Percentiles rank a stretch among this genome's conserved stretches.
These are phyloP conservation scores for Muschampia plurimacula DNA, from an alignment of 2,888 invertebrate genomes.

Conservation along the genomic window DNA sequence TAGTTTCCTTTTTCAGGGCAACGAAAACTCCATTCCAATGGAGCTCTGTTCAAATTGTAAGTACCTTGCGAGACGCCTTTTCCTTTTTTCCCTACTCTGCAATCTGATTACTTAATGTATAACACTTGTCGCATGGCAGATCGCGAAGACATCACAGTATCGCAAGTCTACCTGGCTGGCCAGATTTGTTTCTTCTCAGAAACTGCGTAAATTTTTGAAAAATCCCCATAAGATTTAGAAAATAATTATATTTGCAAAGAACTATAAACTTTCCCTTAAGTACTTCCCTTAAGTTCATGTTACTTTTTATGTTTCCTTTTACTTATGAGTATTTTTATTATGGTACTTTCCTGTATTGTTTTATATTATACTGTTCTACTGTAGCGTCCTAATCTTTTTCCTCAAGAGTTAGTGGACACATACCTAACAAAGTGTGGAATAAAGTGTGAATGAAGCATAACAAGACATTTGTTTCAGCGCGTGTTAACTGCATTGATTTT, in stretches of 20 bases:
- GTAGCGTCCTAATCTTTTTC: constrained; percentile 18
- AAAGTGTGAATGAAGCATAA: constrained; percentile 72
- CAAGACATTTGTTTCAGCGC: constrained; percentile 84
- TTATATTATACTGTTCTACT: constrained; percentile 4
- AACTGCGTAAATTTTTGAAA: constrained; percentile 32
- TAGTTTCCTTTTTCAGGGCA: constrained; percentile 89
- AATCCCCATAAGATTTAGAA: constrained; percentile 20
- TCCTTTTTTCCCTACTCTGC: constrained; percentile 44
- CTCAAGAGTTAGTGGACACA: constrained; percentile 36
- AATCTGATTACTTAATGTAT: constrained; percentile 35
- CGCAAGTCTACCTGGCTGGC: constrained; percentile 31
- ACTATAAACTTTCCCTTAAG: constrained; percentile 31
- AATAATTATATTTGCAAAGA: constrained; percentile 29
- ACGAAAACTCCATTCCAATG: constrained; percentile 98
- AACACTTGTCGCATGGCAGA: constrained; percentile 36
- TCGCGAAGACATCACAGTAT: constrained; percentile 30
- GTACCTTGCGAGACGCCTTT: constrained; percentile 68
- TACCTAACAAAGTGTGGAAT: constrained; percentile 38
- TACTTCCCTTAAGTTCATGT: constrained; percentile 19
- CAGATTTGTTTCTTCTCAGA: constrained; percentile 30
- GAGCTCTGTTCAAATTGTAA: constrained; percentile 98
- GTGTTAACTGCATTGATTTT: constrained; percentile 87
- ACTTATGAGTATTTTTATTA: constrained; percentile 29
- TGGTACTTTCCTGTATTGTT: constrained; percentile 28
- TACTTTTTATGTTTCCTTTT: constrained; percentile 30